Evolutionary conservation across 2,113 vertebrate species (phyloP).

Genomic region (Indri indri): DNA sequence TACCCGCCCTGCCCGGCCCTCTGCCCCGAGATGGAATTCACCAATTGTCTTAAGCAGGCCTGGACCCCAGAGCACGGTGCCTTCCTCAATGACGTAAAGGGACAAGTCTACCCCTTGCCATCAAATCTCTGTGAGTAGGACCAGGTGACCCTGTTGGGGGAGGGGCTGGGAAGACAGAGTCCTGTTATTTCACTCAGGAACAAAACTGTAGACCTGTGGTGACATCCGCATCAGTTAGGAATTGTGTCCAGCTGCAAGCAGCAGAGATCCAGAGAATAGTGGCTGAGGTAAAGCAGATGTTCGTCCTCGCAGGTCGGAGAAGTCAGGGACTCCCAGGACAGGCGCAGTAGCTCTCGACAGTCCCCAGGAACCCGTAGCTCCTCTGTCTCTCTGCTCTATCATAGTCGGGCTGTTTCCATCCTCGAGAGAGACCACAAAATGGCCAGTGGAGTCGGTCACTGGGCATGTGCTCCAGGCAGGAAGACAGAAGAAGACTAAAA

Average conservation of each 20-base stretch:
- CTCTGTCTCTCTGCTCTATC: not conserved
- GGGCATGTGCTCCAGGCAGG: not conserved
- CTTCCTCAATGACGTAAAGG: not conserved
- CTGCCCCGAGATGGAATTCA: not conserved
- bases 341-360: not conserved
- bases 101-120: no score
- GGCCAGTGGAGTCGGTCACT: not conserved
- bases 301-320: not conserved
- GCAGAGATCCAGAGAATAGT: not conserved
- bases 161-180: not conserved
- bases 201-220: not conserved
- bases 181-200: not conserved
- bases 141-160: not conserved
- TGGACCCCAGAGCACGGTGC: not conserved
- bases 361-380: not conserved
- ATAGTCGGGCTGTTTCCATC: not conserved
- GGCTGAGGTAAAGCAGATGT: not conserved
- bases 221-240: not conserved
- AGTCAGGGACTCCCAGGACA: not conserved
- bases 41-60: not conserved
- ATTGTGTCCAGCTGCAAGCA: not conserved
- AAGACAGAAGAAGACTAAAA: not conserved
- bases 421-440: not conserved
- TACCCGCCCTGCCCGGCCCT: not conserved
- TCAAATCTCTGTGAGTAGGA: not conserved